Percentiles rank a stretch among this genome's conserved stretches.
phyloP scores from a whole-genome alignment of 2,113 vertebrate genomes.

The Rhynchopsitta pachyrhyncha region DNA sequence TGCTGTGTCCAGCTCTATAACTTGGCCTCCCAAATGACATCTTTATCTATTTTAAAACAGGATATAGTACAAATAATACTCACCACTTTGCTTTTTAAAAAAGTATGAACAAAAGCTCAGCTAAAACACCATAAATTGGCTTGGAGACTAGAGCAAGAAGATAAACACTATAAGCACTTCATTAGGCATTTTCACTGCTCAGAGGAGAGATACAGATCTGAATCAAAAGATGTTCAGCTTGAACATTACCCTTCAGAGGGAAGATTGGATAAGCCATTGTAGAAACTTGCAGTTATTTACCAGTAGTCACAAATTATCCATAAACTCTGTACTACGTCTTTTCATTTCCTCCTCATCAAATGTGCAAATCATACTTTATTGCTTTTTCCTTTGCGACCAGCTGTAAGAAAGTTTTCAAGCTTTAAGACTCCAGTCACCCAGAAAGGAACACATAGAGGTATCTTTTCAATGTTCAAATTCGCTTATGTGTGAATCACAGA shows the following conservation, averaged over 20 bases:
- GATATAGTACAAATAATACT: neutral
- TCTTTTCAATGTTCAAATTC: neutral
- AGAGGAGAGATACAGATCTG: neutral
- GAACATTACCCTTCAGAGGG: neutral
- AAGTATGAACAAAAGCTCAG: neutral
- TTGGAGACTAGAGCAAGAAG: neutral
- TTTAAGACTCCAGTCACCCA: neutral
- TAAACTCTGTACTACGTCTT: neutral
- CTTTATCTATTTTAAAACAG: neutral
- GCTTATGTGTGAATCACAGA: neutral
- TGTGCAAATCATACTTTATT: neutral
- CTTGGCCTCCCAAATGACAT: neutral
- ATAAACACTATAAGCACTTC: neutral
- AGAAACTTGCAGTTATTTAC: neutral
- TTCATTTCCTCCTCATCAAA: slow-evolving; percentile 19
- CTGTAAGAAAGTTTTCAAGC: neutral
- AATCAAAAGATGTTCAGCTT: neutral
- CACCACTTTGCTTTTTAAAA: neutral
- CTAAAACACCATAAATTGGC: neutral
- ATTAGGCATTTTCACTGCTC: neutral
- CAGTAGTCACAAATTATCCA: neutral
- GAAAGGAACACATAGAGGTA: neutral
- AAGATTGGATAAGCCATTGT: neutral
- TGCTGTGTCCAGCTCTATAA: neutral
- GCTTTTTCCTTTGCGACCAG: neutral